Evolutionary conservation across 2,797 vertebrate species (phyloP), one percentile per base, ranked within the genome.

Genomic region (Lophius americanus): DNA sequence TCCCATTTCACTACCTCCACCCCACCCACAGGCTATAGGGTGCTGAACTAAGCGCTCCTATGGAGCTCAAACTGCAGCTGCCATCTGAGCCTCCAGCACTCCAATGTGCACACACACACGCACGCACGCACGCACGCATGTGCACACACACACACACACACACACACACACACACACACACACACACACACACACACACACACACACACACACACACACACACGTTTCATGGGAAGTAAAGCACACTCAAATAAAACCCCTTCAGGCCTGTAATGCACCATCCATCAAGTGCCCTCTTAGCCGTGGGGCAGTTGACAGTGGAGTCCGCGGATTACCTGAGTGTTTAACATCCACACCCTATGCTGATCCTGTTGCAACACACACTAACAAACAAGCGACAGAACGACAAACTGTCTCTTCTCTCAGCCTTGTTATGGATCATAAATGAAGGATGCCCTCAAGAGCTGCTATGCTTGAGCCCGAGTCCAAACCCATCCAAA

Each of bases 271-370:
- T 49, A 8, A 39, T 6, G 39, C 7, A 9, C 5, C 5, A 2
- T 51, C 60, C 60, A 78, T 47, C 64, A 68, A 64, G 64, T 4
- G 64, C 64, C 56, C 69, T 55, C 41, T 32, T 1, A 12, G 39
- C 44, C 36, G 48, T 6, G 48, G 37, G 46, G 32, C 14, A 9
- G 38, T 23, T 64, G 33, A 50, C 43, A 46, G 32, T 6, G 6
- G 3, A 46, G 10, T 9, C 59, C 35, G 11, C 37, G 38, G 23
- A 44, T 23, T 8, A 36, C 2, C 14, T 41, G 38, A 13, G 9
- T 46, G 36, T 36, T 23, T 6, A 58, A 58, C 48, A 44, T 44
- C n/a, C 47, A 53, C 47, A 53, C 9, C 41, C 23, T 13, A 7
- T 8, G 37, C 8, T n/a, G 50, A 14, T 64, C 4, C 9, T 14